Evolutionary conservation across 30 jellyfish, hydroid and myxozoan genomes (phyloP), one percentile per base, ranked within the genome.

Genomic region (Aurelia aurita): DNA sequence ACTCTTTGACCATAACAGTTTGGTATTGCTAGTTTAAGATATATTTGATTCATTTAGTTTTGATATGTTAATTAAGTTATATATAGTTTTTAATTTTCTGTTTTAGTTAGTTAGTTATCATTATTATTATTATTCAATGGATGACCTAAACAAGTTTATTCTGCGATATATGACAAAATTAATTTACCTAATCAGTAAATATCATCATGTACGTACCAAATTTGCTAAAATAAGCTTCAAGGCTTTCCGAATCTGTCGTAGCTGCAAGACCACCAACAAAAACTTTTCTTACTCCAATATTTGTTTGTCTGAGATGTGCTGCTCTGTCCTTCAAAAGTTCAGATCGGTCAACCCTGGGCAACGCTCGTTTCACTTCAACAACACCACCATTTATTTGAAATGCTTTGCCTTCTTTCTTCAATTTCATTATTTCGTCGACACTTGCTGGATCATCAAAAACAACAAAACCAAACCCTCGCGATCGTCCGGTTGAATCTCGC

Each of bases 391-490:
- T 96, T 5, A 92, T 89, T 16, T 27, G 32, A 65, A 92, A 87
- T 4, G 58, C 74, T 8, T 64, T 55, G 16, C 97, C 97, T 5
- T 78, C 96, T 87, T 92, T 92, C 84, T 87, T 92, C n/a, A 75
- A 57, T 28, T 95, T 67, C 79, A 92, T 87, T 3, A 92, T 72
- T 14, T 92, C 93, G 57, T 92, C 97, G 13, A 92, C 98, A 25
- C 97, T 72, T 8, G 81, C 70, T 14, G 98, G 51, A 67, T 69
- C 71, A 39, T 87, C 96, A 64, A 92, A 92, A 2, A 87, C 72
- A 46, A 92, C 98, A 60, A 92, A 92, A 27, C 98, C 98, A 58
- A 92, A 92, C 25, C 98, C 97, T 3, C 98, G 95, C 2, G 98
- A 92, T 45, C 47, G 61, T 31, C 88, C 90, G 3, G 21, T 82